Percentiles rank a stretch among this genome's conserved stretches.
Evolutionary conservation across 1,140 invertebrate genomes (phyloP).

Genomic region (Arion vulgaris): DNA sequence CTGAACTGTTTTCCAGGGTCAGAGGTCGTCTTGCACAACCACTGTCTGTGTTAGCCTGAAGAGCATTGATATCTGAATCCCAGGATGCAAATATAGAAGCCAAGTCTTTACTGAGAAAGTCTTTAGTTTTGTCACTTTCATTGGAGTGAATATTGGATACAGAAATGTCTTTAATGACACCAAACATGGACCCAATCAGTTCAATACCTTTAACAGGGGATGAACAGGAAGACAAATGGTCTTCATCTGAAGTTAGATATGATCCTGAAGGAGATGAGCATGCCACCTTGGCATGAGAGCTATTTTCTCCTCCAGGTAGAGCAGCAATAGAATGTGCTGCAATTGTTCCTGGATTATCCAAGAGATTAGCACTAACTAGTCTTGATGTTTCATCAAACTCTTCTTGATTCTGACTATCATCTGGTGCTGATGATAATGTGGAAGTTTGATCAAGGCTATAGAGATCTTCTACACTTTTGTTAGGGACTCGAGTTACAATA

Average conservation of each 20-base stretch:
- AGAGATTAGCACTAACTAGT: background rate
- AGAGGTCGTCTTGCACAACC: background rate
- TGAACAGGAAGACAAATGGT: background rate
- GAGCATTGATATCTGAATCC: constrained; percentile 3
- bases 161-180: constrained; percentile 65
- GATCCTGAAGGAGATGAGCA: background rate
- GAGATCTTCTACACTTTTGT: constrained; percentile 62
- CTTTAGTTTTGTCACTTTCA: constrained; percentile 63
- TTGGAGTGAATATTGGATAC: constrained; percentile 64
- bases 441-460: constrained; percentile 44
- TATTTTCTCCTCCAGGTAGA: background rate
- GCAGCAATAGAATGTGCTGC: background rate
- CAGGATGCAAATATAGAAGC: constrained; percentile 36
- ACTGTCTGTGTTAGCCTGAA: background rate
- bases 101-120: constrained; percentile 58
- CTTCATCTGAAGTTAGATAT: background rate
- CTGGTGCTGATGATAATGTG: background rate
- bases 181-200: constrained; percentile 53
- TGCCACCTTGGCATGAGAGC: background rate
- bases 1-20: background rate
- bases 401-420: background rate
- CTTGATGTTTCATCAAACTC: background rate
- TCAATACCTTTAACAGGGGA: background rate
- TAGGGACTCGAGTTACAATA: constrained; percentile 60
- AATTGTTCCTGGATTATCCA: background rate